A percentile compares a stretch with the other conserved stretches of the same genome.
phyloP scores from a whole-genome alignment of 2,888 invertebrate species.

The Acanthosepion pharaonis region DNA sequence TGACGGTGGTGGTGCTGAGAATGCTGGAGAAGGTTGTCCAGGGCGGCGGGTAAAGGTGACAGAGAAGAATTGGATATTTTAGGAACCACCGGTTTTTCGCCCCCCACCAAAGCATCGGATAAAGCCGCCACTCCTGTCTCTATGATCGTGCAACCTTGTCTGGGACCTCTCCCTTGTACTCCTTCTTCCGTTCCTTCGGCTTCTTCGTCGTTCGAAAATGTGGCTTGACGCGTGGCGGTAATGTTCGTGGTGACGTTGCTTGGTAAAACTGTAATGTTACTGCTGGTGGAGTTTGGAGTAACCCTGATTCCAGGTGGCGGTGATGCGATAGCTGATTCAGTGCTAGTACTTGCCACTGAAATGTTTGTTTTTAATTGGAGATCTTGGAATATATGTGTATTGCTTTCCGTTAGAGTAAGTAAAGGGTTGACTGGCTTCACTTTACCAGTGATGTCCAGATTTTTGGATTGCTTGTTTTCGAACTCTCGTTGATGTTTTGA shows the following conservation, averaged over 20 bases:
- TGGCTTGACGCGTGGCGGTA: neutral
- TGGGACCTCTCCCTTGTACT: neutral
- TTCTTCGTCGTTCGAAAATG: neutral
- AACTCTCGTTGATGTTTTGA: neutral
- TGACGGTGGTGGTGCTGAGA: neutral
- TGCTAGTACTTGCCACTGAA: neutral
- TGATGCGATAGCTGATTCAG: neutral
- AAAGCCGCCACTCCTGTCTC: neutral
- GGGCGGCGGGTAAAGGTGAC: constrained; percentile 33
- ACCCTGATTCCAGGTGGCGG: neutral
- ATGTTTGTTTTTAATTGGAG: neutral
- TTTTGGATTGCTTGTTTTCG: neutral
- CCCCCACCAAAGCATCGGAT: neutral
- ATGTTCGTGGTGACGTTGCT: neutral
- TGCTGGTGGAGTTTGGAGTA: neutral
- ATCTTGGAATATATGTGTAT: neutral
- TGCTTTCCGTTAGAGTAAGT: neutral
- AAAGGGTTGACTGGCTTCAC: neutral
- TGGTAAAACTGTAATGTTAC: neutral
- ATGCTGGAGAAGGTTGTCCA: constrained; percentile 4
- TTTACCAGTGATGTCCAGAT: neutral
- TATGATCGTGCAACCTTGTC: neutral
- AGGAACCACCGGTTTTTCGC: neutral
- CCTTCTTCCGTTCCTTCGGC: neutral
- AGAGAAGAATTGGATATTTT: neutral